phyloP scores from a whole-genome alignment of 2,888 invertebrate genomes.

The Neuroscelio doddi region DNA sequence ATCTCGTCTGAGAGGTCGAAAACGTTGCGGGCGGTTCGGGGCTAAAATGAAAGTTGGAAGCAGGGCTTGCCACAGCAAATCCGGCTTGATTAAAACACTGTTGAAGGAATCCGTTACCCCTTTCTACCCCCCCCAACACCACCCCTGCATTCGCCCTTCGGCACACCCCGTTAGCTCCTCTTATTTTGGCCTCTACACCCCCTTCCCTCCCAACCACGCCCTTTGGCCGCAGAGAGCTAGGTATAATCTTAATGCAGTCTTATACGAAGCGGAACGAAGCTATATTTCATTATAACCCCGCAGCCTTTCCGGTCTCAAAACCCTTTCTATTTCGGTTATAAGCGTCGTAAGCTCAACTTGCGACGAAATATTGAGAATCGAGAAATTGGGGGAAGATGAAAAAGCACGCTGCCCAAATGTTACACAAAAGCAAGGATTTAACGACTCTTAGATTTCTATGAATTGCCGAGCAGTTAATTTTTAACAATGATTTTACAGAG shows the following conservation, averaged over 20 bases:
- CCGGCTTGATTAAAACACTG: constrained; percentile 73
- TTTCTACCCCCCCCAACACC: constrained; percentile 28
- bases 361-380: constrained; percentile 60
- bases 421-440: constrained; percentile 6
- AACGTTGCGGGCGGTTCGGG: constrained; percentile 48
- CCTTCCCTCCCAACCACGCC: constrained; percentile 38
- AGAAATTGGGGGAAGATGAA: constrained; percentile 18
- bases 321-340: constrained; percentile 69
- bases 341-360: constrained; percentile 49
- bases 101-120: constrained; percentile 63
- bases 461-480: no score
- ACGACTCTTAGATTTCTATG: no score
- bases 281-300: constrained; percentile 72
- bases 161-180: constrained; percentile 37
- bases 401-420: constrained; percentile 43
- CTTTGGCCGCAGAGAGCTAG: constrained; percentile 59
- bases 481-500: no score
- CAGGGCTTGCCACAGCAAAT: constrained; percentile 72
- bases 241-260: constrained; percentile 73
- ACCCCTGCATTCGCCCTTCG: constrained; percentile 24
- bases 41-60: constrained; percentile 72
- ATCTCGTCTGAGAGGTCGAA: constrained; percentile 54
- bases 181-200: constrained; percentile 30
- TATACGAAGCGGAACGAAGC: constrained; percentile 70
- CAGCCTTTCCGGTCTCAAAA: constrained; percentile 68